Conservation (phyloP, 1,140 invertebrate genomes). For the Heliconius congener region DNA sequence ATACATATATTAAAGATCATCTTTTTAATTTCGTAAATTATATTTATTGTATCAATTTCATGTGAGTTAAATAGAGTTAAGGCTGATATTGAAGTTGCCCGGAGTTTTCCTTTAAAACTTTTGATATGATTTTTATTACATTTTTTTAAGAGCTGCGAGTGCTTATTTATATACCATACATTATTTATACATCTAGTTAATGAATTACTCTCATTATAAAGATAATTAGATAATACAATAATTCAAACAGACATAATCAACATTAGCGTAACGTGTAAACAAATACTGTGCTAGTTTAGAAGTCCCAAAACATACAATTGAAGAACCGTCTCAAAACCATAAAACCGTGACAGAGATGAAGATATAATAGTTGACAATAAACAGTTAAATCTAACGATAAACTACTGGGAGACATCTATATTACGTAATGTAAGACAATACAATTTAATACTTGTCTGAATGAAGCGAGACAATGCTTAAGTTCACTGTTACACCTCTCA, state of each 20-base stretch:
- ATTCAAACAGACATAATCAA: background rate
- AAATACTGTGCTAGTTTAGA: background rate
- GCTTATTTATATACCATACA: background rate
- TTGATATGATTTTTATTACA: background rate
- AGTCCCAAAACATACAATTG: background rate
- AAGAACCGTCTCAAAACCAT: background rate
- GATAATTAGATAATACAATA: background rate
- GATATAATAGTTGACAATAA: conserved; percentile 32
- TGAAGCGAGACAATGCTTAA: conserved; percentile 57
- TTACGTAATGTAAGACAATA: conserved; percentile 48
- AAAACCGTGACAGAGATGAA: conserved; percentile 27
- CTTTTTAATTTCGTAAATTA: background rate
- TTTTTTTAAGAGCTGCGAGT: background rate
- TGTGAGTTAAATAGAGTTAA: background rate
- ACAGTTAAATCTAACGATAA: conserved; percentile 39
- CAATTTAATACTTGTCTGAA: conserved; percentile 44
- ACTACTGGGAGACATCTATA: conserved; percentile 41
- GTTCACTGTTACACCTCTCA: conserved; percentile 65
- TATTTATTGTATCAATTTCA: background rate
- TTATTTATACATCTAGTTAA: background rate
- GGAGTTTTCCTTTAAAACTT: background rate
- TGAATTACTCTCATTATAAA: background rate
- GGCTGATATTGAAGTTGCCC: background rate
- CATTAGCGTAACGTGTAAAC: background rate
- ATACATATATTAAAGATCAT: background rate